Evolutionary conservation across 1,140 invertebrate species (phyloP).

Genomic region (Melanaphis sacchari): DNA sequence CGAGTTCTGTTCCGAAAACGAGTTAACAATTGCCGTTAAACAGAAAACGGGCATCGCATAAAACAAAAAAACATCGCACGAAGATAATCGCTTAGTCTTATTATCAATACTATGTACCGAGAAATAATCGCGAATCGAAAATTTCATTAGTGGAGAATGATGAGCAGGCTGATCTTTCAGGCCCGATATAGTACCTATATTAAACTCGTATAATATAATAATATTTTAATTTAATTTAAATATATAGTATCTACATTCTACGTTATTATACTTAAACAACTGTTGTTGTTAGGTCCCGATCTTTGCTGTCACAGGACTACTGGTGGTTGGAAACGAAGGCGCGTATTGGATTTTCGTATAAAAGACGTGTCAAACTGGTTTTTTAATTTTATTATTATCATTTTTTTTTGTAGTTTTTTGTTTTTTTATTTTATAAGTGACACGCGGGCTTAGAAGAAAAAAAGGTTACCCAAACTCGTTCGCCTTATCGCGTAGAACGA

Average conservation of each 20-base stretch:
- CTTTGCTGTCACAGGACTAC: background rate
- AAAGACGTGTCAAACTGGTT: slow-evolving; percentile 3
- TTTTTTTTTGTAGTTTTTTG: background rate
- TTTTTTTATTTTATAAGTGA: background rate
- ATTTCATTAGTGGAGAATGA: background rate
- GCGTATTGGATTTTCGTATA: background rate
- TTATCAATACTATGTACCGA: background rate
- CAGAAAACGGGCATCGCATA: too few species aligned
- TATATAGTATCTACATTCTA: too few species aligned
- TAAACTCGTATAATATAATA: background rate
- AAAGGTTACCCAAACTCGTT: slow-evolving; percentile 23
- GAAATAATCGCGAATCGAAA: background rate
- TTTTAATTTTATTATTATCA: background rate
- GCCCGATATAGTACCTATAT: background rate
- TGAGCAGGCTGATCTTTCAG: background rate
- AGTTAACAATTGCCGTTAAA: too few species aligned
- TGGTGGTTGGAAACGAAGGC: background rate
- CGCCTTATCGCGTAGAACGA: background rate
- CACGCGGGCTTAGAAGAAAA: background rate
- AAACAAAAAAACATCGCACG: too few species aligned
- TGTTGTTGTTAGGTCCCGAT: background rate
- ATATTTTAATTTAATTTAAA: too few species aligned
- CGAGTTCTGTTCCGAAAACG: too few species aligned
- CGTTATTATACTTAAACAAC: too few species aligned
- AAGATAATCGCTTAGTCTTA: background rate